Base-by-base conservation (phyloP, 2,888 invertebrate genomes). In the Sipha maydis region DNA sequence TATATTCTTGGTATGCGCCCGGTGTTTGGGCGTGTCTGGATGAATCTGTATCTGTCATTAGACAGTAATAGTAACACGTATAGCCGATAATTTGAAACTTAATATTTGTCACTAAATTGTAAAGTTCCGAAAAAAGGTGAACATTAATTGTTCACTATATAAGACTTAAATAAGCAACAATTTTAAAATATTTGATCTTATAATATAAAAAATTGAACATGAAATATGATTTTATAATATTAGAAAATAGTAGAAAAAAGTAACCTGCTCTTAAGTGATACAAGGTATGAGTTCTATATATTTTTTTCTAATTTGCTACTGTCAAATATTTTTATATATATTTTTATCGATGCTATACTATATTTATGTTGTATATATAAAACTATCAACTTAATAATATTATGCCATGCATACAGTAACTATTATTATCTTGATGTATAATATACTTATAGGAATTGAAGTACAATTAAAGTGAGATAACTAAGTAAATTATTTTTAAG, bases 11-110 rank as follows among this genome's bases (percentile, higher is more conserved):
- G 71, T 61, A 31, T 41, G 69, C 78, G 73, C 56, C 17, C 56
- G 54, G 48, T 41, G 75, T 75, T 61, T 38, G 88, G 88, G 88
- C 82, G 88, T 88, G 88, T 88, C 80, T 75, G 75, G 75, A 79
- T 14, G 78, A 48, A 76, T n/a, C 21, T 69, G 31, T 48, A 31
- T 17, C 71, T 73, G 83, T 83, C 54, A 75, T 75, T 71, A 75
- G 56, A 56, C 83, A 11, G n/a, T 14, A 14, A 41, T 56, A 61
- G 21, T 41, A 75, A 75, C 34, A 75, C 28, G n/a, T 83, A 56
- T 56, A 38, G 83, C 56, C 11, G 34, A 75, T 83, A 75, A 61
- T 75, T 73, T 83, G n/a, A 9, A 11, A 38, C 54, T 83, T 34
- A 25, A 25, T 7, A 38, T 61, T 61, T 21, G 21, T 61, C 61